Evolutionary conservation across 2,888 invertebrate genomes (phyloP).

Genomic region (Colletes collaris): DNA sequence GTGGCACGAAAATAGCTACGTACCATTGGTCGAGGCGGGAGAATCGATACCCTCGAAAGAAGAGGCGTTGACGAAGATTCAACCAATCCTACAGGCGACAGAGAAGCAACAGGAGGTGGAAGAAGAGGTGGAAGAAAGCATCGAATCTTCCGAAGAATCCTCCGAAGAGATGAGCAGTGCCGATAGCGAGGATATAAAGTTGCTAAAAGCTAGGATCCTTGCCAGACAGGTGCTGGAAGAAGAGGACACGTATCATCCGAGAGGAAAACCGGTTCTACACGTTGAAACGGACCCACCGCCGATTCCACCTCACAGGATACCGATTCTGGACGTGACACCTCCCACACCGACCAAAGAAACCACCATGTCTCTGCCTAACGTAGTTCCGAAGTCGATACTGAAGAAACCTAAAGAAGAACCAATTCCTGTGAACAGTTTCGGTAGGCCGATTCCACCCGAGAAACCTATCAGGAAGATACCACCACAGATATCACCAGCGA

Average conservation of each 20-base stretch:
- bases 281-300: slow-evolving; percentile 60
- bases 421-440: slow-evolving; percentile 74
- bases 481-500: slow-evolving; percentile 29
- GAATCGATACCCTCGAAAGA: slow-evolving; percentile 51
- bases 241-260: slow-evolving; percentile 80
- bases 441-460: slow-evolving; percentile 78
- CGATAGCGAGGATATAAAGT: slow-evolving; percentile 77
- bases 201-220: slow-evolving; percentile 77
- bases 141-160: slow-evolving; percentile 73
- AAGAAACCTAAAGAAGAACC: slow-evolving; percentile 85
- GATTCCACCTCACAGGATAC: slow-evolving; percentile 55
- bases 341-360: slow-evolving; percentile 46
- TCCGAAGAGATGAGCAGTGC: slow-evolving; percentile 73
- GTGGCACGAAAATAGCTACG: slow-evolving; percentile 70
- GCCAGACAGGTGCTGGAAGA: slow-evolving; percentile 76
- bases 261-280: slow-evolving; percentile 72
- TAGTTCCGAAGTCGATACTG: slow-evolving; percentile 90
- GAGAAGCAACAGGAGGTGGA: slow-evolving; percentile 40
- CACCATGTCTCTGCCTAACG: slow-evolving; percentile 34
- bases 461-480: slow-evolving; percentile 72
- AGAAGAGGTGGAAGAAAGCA: slow-evolving; percentile 67
- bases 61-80: not conserved
- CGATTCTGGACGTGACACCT: slow-evolving; percentile 47
- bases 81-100: not conserved
- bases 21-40: slow-evolving; percentile 62